phyloP scores from a whole-genome alignment of 1,140 invertebrate genomes.

The Dendrolimus punctatus region DNA sequence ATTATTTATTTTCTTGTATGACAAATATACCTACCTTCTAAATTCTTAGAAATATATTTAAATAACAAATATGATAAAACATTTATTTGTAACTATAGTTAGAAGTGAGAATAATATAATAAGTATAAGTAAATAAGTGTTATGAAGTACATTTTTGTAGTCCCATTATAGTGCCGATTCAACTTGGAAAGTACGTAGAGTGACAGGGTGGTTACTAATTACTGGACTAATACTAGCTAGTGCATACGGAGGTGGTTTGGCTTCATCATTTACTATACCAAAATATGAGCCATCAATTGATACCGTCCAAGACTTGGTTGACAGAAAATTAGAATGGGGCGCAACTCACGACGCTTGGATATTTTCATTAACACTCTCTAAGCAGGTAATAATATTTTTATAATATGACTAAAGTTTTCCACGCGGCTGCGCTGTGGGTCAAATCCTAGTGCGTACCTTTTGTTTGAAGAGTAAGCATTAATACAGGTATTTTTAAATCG shows the following conservation, averaged over 20 bases:
- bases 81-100: neutral
- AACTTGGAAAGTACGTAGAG: conserved; percentile 45
- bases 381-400: conserved; percentile 38
- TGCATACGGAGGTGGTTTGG: conserved; percentile 71
- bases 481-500: neutral
- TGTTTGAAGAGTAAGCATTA: neutral
- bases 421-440: too few relatives aligned
- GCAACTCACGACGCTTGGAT: conserved; percentile 74
- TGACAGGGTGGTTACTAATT: conserved; percentile 59
- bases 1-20: too few relatives aligned
- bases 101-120: neutral
- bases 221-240: conserved; percentile 66
- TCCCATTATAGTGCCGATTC: conserved; percentile 26
- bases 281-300: conserved; percentile 69
- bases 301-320: conserved; percentile 67
- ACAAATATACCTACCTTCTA: too few relatives aligned
- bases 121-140: neutral
- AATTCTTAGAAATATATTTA: too few relatives aligned
- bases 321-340: conserved; percentile 69
- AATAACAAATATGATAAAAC: too few relatives aligned
- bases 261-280: conserved; percentile 72
- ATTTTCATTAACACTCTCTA: conserved; percentile 65
- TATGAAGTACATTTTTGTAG: conserved; percentile 16
- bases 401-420: too few relatives aligned
- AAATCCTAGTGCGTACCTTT: too few relatives aligned